Evolutionary conservation across 2,797 vertebrate species (phyloP).

Genomic region (Oreonectes daqikongensis): DNA sequence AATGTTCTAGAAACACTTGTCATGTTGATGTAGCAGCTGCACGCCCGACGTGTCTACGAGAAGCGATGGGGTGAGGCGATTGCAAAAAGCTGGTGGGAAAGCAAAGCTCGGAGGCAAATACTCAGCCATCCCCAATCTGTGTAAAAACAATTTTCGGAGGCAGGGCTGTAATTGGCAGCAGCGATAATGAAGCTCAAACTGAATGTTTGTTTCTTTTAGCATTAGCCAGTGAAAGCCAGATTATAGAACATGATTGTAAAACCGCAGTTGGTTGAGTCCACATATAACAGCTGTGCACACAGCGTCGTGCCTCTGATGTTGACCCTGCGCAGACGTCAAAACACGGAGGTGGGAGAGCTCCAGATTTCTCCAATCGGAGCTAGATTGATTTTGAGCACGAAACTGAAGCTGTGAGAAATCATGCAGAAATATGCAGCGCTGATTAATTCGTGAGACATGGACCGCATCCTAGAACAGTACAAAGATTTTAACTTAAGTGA

Average conservation of each 20-base stretch:
- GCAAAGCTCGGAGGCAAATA: constrained; percentile 29
- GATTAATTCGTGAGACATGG: not conserved
- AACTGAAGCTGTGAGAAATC: not conserved
- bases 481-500: not conserved
- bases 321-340: not conserved
- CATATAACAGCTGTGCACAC: not conserved
- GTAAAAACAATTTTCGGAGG: constrained; percentile 24
- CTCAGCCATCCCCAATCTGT: constrained; percentile 22
- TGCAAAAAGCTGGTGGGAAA: constrained; percentile 29
- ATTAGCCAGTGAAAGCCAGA: constrained; percentile 25
- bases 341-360: not conserved
- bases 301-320: too few relatives aligned
- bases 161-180: constrained; percentile 20
- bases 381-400: not conserved
- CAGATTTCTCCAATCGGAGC: not conserved
- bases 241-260: constrained; percentile 12
- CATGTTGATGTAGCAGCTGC: constrained; percentile 75
- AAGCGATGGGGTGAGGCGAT: constrained; percentile 29
- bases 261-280: constrained; percentile 4
- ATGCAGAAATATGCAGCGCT: constrained; percentile 5
- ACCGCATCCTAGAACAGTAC: not conserved
- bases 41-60: constrained; percentile 37
- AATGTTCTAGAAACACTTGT: constrained; percentile 75
- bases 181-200: constrained; percentile 23
- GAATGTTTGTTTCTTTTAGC: constrained; percentile 26